phyloP scores from a whole-genome alignment of 2,113 vertebrate species.

The Lampris megalopsis region DNA sequence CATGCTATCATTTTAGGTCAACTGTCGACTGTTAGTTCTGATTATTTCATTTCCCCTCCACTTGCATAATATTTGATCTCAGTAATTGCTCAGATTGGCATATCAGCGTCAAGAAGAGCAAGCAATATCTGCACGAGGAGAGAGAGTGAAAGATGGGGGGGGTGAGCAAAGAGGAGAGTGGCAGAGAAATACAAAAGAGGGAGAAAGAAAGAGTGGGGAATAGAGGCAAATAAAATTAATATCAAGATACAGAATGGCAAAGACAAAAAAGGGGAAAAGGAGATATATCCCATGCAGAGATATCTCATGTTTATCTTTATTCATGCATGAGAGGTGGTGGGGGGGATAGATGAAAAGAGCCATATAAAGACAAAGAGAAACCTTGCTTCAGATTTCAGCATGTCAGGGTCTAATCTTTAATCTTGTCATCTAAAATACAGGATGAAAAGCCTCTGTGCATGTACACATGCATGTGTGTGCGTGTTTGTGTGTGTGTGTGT shows the following conservation, averaged over 20 bases:
- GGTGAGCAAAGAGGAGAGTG: neutral
- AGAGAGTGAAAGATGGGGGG: constrained; percentile 1
- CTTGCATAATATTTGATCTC: constrained; percentile 44
- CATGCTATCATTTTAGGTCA: no score
- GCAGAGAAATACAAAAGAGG: constrained; percentile 9
- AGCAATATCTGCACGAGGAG: neutral
- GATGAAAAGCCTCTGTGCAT: constrained; percentile 9
- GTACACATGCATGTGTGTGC: neutral
- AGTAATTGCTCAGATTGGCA: constrained; percentile 34
- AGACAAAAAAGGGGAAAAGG: no score
- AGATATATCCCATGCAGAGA: no score
- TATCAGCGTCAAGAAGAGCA: constrained; percentile 3
- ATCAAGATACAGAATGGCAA: no score
- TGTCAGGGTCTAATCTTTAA: constrained; percentile 3
- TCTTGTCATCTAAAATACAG: constrained; percentile 12
- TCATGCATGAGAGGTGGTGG: neutral
- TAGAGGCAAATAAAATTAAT: neutral
- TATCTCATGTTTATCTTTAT: no score
- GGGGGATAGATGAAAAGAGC: neutral
- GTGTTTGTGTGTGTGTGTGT: neutral
- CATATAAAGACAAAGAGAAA: constrained; percentile 17
- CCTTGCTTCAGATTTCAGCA: constrained; percentile 7
- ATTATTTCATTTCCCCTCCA: neutral
- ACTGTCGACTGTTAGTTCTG: neutral
- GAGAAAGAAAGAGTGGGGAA: neutral